Percentiles rank a stretch among this genome's conserved stretches.
phyloP scores from a whole-genome alignment of 2,113 vertebrate genomes.

The Phyllostomus discolor region DNA sequence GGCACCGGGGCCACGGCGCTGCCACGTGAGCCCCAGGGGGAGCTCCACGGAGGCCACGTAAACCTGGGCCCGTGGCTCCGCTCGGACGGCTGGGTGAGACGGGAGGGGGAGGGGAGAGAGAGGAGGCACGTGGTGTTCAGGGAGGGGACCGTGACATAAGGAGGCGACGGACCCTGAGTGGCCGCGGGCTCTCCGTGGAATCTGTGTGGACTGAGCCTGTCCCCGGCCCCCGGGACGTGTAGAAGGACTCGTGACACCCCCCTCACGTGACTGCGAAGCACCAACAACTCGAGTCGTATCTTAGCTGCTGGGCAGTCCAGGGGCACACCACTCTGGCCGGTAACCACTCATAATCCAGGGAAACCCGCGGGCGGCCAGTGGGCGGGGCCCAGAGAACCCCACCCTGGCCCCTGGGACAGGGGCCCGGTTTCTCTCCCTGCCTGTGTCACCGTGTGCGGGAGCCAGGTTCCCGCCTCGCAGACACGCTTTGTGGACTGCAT shows the following conservation, averaged over 20 bases:
- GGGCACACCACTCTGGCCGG: too few species aligned
- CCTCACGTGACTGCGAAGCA: background rate
- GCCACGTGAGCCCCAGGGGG: background rate
- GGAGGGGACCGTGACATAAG: accelerated
- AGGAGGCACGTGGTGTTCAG: accelerated
- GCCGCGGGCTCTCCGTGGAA: background rate
- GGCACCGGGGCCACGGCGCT: accelerated
- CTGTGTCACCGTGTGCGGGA: too few species aligned
- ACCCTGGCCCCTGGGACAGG: accelerated
- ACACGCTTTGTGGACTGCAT: background rate
- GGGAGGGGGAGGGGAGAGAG: accelerated
- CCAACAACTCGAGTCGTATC: background rate
- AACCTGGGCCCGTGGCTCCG: background rate
- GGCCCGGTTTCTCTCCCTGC: background rate
- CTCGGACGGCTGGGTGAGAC: accelerated
- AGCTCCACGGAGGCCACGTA: background rate
- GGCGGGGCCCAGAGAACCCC: accelerated
- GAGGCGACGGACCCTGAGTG: background rate
- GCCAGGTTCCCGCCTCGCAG: too few species aligned
- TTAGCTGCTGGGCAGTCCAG: background rate
- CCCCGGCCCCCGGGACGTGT: accelerated
- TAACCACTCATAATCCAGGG: background rate
- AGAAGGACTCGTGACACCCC: background rate
- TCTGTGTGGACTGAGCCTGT: background rate
- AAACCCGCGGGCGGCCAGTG: accelerated